Evolutionary conservation across 2,888 invertebrate genomes (phyloP).

Genomic region (Drosophila macrospina): DNA sequence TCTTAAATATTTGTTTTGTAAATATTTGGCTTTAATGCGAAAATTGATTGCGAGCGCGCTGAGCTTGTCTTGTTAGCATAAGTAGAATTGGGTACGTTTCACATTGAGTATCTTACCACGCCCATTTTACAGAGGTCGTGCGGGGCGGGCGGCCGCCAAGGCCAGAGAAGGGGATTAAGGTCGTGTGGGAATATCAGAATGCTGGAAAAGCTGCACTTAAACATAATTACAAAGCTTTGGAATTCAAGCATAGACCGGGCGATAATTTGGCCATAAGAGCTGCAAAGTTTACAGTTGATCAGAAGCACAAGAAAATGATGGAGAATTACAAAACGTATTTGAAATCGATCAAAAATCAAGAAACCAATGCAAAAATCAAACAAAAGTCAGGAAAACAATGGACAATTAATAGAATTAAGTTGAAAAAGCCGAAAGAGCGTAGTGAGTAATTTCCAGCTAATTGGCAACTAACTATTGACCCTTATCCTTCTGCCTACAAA

Average conservation of each 20-base stretch:
- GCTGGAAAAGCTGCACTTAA: not conserved
- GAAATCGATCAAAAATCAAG: not conserved
- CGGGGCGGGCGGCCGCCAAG: too few species aligned
- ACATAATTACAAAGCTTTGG: not conserved
- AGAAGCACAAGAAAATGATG: conserved; percentile 1
- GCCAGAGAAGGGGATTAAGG: not conserved
- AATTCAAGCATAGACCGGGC: not conserved
- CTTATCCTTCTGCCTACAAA: not conserved
- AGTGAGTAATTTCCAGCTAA: not conserved
- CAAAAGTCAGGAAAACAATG: not conserved
- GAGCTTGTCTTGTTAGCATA: conserved; percentile 25
- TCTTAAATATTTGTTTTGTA: conserved; percentile 36
- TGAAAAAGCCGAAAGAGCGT: not conserved
- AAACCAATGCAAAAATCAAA: not conserved
- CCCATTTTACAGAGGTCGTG: conserved; percentile 19
- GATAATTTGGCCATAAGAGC: conserved; percentile 3
- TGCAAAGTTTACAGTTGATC: not conserved
- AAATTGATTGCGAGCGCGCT: conserved; percentile 36
- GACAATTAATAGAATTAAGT: not conserved
- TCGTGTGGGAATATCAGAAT: not conserved
- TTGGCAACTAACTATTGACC: not conserved
- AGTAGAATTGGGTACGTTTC: conserved; percentile 4
- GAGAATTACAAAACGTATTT: not conserved
- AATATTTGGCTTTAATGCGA: conserved; percentile 61
- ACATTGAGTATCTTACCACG: conserved; percentile 7